Conservation (phyloP, 64 coral and sea anemone species). For the Pachyseris speciosa region DNA sequence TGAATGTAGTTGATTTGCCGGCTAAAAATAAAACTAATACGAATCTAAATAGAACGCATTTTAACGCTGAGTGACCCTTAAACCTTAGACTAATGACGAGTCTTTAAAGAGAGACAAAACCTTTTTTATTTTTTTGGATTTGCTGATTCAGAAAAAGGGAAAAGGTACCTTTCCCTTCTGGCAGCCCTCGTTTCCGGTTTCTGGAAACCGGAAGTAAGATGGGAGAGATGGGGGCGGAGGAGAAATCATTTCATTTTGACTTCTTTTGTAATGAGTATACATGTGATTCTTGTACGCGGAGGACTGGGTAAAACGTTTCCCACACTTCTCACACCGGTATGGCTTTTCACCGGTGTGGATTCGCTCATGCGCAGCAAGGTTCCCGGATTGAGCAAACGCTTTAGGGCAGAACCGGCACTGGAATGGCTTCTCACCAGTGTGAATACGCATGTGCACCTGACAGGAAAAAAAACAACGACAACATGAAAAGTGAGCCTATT, state of each 20-base stretch:
- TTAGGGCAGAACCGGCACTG: conserved; percentile 4
- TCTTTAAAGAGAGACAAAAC: no score
- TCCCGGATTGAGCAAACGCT: conserved; percentile 8
- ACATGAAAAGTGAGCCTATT: no score
- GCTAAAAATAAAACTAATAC: no score
- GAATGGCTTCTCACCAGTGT: conserved; percentile 16
- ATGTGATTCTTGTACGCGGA: neutral
- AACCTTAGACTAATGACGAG: no score
- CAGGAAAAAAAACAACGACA: neutral
- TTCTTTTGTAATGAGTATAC: neutral
- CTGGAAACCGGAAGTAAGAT: no score
- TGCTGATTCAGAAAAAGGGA: neutral
- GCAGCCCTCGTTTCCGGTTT: no score
- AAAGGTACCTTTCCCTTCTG: neutral
- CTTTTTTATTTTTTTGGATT: no score
- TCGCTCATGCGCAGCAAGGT: neutral
- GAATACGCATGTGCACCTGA: conserved; percentile 21
- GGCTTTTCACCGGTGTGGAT: conserved; percentile 12
- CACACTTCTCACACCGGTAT: neutral
- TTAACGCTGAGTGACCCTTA: no score
- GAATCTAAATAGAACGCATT: no score
- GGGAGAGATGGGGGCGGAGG: no score
- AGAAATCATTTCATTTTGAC: neutral
- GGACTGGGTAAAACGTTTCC: conserved; percentile 9
- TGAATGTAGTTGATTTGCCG: no score